These are phyloP conservation scores for Papio anubis DNA, from an alignment of 2,113 vertebrate genomes.

Conservation along the genomic window DNA sequence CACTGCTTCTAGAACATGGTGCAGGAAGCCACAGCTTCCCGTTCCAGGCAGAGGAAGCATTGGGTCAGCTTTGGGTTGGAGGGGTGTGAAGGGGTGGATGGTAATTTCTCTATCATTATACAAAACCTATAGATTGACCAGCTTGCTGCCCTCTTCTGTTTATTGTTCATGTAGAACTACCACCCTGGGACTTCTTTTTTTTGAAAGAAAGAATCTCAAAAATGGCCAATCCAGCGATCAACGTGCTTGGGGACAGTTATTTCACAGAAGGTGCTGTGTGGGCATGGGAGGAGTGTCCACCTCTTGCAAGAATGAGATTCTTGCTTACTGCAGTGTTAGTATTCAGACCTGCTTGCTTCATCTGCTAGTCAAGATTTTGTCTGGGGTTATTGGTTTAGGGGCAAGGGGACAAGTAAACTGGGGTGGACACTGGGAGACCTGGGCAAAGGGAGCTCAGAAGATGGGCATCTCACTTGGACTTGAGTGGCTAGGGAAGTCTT, in stretches of 20 bases:
- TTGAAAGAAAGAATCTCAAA: not conserved
- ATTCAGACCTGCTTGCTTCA: not conserved
- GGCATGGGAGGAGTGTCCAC: not conserved
- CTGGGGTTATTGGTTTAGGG: not conserved
- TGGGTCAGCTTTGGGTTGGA: not conserved
- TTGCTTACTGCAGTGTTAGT: not conserved
- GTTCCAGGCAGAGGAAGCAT: rapidly evolving
- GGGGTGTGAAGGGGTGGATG: not conserved
- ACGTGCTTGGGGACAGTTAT: too few species aligned
- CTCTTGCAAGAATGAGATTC: not conserved
- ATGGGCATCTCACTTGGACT: not conserved
- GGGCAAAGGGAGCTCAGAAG: not conserved
- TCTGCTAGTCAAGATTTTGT: not conserved
- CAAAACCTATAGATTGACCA: not conserved
- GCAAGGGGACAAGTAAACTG: too few species aligned
- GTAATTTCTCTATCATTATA: not conserved
- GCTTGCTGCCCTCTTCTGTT: not conserved
- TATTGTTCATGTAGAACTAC: not conserved
- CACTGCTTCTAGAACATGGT: not conserved
- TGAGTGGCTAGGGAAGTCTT: not conserved
- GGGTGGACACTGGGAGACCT: not conserved
- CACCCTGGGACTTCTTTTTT: not conserved
- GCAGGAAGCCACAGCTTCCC: rapidly evolving
- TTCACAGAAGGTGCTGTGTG: not conserved
- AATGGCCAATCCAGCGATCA: not conserved